phyloP scores from a whole-genome alignment of 2,113 vertebrate genomes.

The Galeopterus variegatus region DNA sequence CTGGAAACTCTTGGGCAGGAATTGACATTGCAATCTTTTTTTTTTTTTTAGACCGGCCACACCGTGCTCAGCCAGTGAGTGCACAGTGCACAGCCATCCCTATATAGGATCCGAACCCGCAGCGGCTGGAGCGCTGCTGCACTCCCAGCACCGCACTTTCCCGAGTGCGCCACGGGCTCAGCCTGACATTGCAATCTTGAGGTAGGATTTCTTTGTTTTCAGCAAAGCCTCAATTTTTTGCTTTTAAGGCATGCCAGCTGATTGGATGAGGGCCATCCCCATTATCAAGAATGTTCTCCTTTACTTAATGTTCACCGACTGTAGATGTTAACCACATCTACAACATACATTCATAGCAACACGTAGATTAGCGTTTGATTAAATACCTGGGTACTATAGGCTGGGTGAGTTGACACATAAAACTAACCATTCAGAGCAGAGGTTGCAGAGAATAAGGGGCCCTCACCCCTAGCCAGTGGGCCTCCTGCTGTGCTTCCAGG shows the following conservation, averaged over 20 bases:
- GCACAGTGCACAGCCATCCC: too few relatives aligned
- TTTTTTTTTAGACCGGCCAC: too few relatives aligned
- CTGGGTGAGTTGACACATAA: background rate
- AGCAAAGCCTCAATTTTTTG: background rate
- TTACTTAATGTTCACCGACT: background rate
- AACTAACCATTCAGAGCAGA: background rate
- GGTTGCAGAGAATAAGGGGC: background rate
- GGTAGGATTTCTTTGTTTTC: background rate
- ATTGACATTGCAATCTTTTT: background rate
- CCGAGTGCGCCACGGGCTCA: too few relatives aligned
- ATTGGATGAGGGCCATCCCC: background rate
- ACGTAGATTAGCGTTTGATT: background rate
- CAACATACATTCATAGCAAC: background rate
- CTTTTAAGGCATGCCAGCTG: background rate
- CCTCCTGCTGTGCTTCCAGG: background rate
- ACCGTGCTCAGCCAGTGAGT: too few relatives aligned
- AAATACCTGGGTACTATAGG: too few relatives aligned
- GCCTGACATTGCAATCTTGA: background rate
- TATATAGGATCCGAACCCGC: too few relatives aligned
- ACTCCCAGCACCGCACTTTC: too few relatives aligned
- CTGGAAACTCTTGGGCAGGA: background rate
- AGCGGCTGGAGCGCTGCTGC: too few relatives aligned
- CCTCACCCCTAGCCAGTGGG: rapidly evolving
- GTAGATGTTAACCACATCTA: background rate
- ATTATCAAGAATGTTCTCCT: background rate